Percentiles rank a stretch among this genome's conserved stretches.
phyloP scores from a whole-genome alignment of 2,113 vertebrate genomes.

The Macquaria australasica region DNA sequence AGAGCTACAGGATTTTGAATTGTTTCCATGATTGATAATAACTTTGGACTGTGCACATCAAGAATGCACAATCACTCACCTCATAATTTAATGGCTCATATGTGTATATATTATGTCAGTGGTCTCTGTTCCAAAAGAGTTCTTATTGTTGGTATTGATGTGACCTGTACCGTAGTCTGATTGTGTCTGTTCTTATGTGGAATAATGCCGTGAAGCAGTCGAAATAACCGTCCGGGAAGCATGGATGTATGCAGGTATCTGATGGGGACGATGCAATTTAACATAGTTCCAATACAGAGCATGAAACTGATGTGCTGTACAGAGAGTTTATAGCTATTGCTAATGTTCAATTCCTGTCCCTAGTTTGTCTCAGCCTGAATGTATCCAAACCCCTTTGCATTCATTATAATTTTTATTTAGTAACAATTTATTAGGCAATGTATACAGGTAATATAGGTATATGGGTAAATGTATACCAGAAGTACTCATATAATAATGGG shows the following conservation, averaged over 20 bases:
- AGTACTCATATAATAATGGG: background rate
- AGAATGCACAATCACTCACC: slow-evolving; percentile 51
- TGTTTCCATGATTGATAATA: slow-evolving; percentile 37
- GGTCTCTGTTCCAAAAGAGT: background rate
- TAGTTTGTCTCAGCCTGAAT: background rate
- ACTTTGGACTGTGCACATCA: slow-evolving; percentile 8
- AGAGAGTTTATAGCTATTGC: no score
- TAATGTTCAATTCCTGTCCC: no score
- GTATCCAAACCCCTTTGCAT: background rate
- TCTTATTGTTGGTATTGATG: background rate
- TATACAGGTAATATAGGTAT: no score
- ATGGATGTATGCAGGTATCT: background rate
- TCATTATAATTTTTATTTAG: background rate
- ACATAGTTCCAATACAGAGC: no score
- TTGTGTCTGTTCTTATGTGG: background rate
- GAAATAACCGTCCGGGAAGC: background rate
- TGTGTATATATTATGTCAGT: slow-evolving; percentile 3
- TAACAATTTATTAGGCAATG: background rate
- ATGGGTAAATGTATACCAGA: no score
- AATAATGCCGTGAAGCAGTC: background rate
- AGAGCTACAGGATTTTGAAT: slow-evolving; percentile 17
- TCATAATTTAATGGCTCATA: slow-evolving; percentile 33
- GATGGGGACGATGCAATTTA: no score
- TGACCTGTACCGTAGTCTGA: background rate
- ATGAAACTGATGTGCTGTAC: no score